These are phyloP conservation scores for Falco concolor DNA, from an alignment of 2,797 vertebrate genomes.

Conservation along the genomic window DNA sequence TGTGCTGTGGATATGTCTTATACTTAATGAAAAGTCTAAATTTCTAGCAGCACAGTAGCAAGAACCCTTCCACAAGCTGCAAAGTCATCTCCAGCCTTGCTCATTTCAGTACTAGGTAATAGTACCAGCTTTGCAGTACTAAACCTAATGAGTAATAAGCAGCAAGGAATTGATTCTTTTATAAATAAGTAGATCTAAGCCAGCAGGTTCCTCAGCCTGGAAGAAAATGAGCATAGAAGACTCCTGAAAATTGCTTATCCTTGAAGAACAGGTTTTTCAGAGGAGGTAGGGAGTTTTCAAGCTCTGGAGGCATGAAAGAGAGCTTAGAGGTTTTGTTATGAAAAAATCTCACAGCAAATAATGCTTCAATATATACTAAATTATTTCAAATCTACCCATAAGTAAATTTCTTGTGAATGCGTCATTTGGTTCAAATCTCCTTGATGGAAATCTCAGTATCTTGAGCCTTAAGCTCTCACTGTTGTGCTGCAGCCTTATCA, in stretches of 20 bases:
- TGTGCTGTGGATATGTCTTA: background rate
- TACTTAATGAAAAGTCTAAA: background rate
- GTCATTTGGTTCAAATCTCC: background rate
- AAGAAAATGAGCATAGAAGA: background rate
- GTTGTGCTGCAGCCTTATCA: background rate
- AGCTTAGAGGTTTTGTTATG: background rate
- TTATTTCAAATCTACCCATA: background rate
- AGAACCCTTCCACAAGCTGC: background rate
- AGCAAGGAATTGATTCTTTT: background rate
- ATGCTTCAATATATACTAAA: accelerated
- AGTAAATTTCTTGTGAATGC: background rate
- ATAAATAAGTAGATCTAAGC: background rate
- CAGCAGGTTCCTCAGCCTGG: background rate
- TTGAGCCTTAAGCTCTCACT: background rate
- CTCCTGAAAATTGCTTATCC: background rate
- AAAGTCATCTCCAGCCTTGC: background rate
- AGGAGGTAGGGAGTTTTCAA: background rate
- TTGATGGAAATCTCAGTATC: background rate
- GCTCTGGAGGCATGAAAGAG: background rate
- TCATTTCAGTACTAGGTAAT: background rate
- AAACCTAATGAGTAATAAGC: background rate
- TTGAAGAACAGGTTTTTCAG: background rate
- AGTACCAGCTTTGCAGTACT: background rate
- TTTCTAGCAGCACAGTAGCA: background rate
- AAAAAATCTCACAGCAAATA: background rate